Conservation (phyloP, 2,888 invertebrate genomes). For the Diarsia brunnea region DNA sequence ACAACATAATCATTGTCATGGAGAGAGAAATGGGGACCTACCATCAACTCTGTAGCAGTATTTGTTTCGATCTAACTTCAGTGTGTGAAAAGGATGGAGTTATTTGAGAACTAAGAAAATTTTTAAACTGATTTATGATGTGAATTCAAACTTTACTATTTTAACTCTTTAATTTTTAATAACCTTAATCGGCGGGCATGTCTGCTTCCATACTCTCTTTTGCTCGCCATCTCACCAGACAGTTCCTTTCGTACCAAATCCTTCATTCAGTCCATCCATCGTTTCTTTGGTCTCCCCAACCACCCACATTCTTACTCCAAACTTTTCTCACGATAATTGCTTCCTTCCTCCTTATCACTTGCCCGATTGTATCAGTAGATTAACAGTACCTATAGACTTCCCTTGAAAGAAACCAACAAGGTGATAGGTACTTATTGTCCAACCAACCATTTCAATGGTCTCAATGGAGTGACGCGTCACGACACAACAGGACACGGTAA, state of each 20-base stretch:
- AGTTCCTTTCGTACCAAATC: not conserved
- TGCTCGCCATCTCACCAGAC: not conserved
- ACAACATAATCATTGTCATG: not conserved
- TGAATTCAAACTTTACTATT: too few species aligned
- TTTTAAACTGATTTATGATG: not conserved
- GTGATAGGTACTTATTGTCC: not conserved
- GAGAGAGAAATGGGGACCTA: not conserved
- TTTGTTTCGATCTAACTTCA: not conserved
- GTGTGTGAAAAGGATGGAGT: too few species aligned
- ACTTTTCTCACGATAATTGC: not conserved
- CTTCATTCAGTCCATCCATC: not conserved
- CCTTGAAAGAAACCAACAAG: not conserved
- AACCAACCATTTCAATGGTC: slow-evolving; percentile 1
- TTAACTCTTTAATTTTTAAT: not conserved
- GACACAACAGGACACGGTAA: slow-evolving; percentile 2
- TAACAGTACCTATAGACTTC: not conserved
- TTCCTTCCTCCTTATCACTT: not conserved
- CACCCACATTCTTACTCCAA: not conserved
- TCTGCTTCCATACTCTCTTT: not conserved
- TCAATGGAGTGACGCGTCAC: not conserved
- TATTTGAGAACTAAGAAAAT: not conserved
- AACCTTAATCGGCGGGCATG: not conserved
- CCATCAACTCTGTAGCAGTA: not conserved
- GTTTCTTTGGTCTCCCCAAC: not conserved
- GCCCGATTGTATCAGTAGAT: not conserved